Evolutionary conservation across 2,888 invertebrate genomes (phyloP), one percentile per base, ranked within the genome.

Genomic region (Lochmaea capreae): DNA sequence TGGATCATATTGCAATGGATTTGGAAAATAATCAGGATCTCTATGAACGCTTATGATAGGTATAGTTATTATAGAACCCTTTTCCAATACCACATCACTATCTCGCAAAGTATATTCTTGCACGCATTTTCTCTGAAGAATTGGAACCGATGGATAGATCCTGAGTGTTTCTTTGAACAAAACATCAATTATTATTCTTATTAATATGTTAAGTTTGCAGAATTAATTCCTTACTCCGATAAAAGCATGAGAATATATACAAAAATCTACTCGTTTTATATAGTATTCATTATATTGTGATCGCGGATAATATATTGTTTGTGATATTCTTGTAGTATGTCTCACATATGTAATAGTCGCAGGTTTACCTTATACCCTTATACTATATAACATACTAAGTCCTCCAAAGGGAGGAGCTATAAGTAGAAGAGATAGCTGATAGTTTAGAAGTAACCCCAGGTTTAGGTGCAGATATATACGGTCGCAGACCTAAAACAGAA

Each of bases 1-100:
- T 2, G 82, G 83, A 72, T 81, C 80, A 58, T 80, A 82, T 65
- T 76, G 78, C n/a, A 79, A 72, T 5, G 82, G 81, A 42, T 82
- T 75, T 10, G 79, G 78, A 68, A 76, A 83, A 58, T 79, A 76
- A 63, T 82, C 81, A 9, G 79, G 77, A 71, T 83, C 83, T 46
- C 74, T 75, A 6, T 81, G 80, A 4, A 83, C 49, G 33, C 74
- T 77, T 3, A 78, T 71, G 16, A 78, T 57, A 1, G 83, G 77
- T 57, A 82, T 78, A 18, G 77, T 61, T 10, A 82, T 73, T 12
- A 62, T 18, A 5, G 79, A 80, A 4, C 81, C 83, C 66, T 80
- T 81, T 70, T 82, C 81, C 16, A 83, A 74, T 8, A 74, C 66
- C 6, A 79, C 63, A 57, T 81, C 73, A 1, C 79, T 79, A 57